phyloP scores from a whole-genome alignment of 2,888 invertebrate genomes.

The Carpatolechia fugitivella region DNA sequence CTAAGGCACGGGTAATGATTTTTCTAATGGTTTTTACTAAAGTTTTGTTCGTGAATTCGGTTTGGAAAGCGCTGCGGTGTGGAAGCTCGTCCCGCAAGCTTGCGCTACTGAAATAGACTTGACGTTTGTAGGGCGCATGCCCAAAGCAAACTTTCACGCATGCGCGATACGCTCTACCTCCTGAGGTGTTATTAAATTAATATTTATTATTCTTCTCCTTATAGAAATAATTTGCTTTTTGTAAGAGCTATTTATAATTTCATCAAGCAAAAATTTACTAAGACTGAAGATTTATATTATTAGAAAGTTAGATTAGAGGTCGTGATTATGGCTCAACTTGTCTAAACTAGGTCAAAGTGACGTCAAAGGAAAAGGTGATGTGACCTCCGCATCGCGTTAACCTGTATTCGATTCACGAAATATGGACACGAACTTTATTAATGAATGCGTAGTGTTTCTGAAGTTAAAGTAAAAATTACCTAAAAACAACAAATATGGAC shows the following conservation, averaged over 20 bases:
- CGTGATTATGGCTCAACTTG: neutral
- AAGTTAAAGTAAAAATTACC: neutral
- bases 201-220: too few species aligned
- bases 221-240: too few species aligned
- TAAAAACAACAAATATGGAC: too few species aligned
- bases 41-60: neutral
- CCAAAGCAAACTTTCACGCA: conserved; percentile 42
- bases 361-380: conserved; percentile 16
- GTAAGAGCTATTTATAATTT: too few species aligned
- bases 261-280: too few species aligned
- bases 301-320: too few species aligned
- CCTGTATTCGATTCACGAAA: neutral
- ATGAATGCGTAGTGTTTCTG: neutral
- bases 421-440: neutral
- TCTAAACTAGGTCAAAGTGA: conserved; percentile 22
- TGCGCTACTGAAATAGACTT: conserved; percentile 67
- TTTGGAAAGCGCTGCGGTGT: conserved; percentile 9
- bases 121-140: conserved; percentile 62
- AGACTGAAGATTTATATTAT: too few species aligned
- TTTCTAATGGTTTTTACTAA: neutral
- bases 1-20: neutral
- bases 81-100: conserved; percentile 40
- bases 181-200: too few species aligned
- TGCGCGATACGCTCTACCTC: conserved; percentile 40
- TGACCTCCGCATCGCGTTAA: conserved; percentile 1